These are phyloP conservation scores for Ormyrus labotus DNA, from an alignment of 2,888 invertebrate genomes.

Conservation along the genomic window DNA sequence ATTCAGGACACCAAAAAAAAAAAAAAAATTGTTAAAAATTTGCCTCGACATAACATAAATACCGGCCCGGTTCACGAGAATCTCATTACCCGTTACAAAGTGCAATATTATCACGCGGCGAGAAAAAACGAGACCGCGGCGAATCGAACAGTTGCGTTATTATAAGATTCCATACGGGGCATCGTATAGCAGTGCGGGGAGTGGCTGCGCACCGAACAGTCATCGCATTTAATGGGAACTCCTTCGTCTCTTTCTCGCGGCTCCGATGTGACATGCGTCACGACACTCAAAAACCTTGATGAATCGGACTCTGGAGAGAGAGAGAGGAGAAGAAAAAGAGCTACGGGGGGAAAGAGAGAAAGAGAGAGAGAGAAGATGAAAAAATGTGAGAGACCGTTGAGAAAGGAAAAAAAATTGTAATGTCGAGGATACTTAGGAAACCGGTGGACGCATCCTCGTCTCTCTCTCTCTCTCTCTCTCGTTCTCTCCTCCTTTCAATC, in stretches of 20 bases:
- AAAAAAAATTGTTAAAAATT: too few relatives aligned
- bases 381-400: too few relatives aligned
- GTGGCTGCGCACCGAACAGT: conserved; percentile 39
- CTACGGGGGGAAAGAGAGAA: too few relatives aligned
- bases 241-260: conserved; percentile 5
- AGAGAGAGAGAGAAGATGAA: too few relatives aligned
- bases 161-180: conserved; percentile 41
- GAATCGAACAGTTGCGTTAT: conserved; percentile 35
- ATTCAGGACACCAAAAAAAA: too few relatives aligned
- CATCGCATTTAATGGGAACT: conserved; percentile 55
- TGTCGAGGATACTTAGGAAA: too few relatives aligned
- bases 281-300: conserved; percentile 42
- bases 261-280: conserved; percentile 10
- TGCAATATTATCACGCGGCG: conserved; percentile 8
- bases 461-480: conserved; percentile 7
- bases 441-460: not conserved
- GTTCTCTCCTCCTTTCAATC: not conserved
- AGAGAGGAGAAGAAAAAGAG: not conserved
- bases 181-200: conserved; percentile 7
- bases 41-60: too few relatives aligned
- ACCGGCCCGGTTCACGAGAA: not conserved
- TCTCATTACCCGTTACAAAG: conserved; percentile 19
- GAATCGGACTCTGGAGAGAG: conserved; percentile 31
- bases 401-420: too few relatives aligned
- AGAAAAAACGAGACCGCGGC: not conserved